phyloP scores from a whole-genome alignment of 1,140 invertebrate genomes.

The Mya arenaria region DNA sequence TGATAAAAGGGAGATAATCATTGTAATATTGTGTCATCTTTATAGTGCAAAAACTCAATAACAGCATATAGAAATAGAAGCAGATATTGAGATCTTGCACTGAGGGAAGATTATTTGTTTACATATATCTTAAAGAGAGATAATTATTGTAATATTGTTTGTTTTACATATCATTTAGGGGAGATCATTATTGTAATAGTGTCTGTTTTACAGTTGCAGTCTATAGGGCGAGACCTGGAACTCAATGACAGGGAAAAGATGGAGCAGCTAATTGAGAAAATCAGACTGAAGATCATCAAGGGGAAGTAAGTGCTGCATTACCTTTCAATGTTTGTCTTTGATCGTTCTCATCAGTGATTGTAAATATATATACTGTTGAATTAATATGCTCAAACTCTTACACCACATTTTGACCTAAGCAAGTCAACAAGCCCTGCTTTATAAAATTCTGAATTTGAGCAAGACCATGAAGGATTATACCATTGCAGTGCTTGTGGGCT shows the following conservation, averaged over 20 bases:
- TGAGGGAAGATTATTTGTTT: not conserved
- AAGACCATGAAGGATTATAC: too few relatives aligned
- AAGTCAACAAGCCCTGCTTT: not conserved
- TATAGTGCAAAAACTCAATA: not conserved
- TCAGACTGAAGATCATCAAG: conserved; percentile 59
- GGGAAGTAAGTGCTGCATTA: conserved; percentile 39
- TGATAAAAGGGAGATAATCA: not conserved
- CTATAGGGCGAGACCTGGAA: conserved; percentile 57
- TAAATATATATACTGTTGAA: not conserved
- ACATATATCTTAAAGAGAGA: too few relatives aligned
- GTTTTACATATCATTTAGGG: not conserved
- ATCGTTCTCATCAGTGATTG: not conserved
- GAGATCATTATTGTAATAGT: not conserved
- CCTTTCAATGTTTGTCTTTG: not conserved
- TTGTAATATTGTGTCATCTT: not conserved
- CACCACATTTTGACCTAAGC: not conserved
- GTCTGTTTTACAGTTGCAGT: conserved; percentile 47
- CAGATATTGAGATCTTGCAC: not conserved
- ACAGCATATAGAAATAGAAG: not conserved
- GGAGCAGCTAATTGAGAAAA: conserved; percentile 55
- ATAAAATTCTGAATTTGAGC: not conserved
- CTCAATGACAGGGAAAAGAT: conserved; percentile 55
- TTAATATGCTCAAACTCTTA: not conserved
- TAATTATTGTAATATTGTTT: not conserved
- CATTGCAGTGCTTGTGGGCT: too few relatives aligned